Base-by-base conservation (phyloP, 2,888 invertebrate genomes). In the Pollenia griseotomentosa region DNA sequence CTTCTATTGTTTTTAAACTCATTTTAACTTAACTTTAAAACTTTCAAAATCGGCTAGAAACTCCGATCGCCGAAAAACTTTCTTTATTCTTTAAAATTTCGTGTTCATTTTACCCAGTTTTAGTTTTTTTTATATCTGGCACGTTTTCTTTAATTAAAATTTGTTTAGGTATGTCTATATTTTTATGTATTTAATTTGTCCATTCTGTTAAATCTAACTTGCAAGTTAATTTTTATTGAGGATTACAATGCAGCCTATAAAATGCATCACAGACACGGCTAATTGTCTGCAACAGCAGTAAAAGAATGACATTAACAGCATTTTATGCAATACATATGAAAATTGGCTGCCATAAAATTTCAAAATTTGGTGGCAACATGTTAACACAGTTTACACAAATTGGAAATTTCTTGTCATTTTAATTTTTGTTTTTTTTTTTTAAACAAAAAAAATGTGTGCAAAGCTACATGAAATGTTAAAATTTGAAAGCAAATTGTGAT, bases 181-280 rank as follows among this genome's bases (percentile, higher is more conserved):
- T 55, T 55, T 61, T 3, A 9, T 11, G 14, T 10, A 11, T 6
- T n/a, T 10, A 46, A 53, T 57, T 73, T 73, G 33, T 71, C 55
- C 73, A 51, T 82, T 19, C 14, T 48, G 66, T 65, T 42, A 74
- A 82, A 66, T 82, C 59, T 68, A 83, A 75, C n/a, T 68, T 46
- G 14, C 53, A 33, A 53, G 44, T 68, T 33, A 77, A 70, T 55
- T 83, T 51, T 40, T 75, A 40, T 59, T n/a, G 16, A 73, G 57
- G 65, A 79, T 80, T 68, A 78, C 63, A 84, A 74, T 55, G 63
- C 78, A 77, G 66, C 65, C 48, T 57, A 40, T 74, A 46, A 77
- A 87, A 61, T 78, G 83, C 81, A 81, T 40, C 23, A 74, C 63
- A 86, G 57, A 81, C 83, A 73, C 19, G 73, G 42, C 73, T 78